phyloP scores from a whole-genome alignment of 2,888 invertebrate genomes.

The Azorinus chamasolen region DNA sequence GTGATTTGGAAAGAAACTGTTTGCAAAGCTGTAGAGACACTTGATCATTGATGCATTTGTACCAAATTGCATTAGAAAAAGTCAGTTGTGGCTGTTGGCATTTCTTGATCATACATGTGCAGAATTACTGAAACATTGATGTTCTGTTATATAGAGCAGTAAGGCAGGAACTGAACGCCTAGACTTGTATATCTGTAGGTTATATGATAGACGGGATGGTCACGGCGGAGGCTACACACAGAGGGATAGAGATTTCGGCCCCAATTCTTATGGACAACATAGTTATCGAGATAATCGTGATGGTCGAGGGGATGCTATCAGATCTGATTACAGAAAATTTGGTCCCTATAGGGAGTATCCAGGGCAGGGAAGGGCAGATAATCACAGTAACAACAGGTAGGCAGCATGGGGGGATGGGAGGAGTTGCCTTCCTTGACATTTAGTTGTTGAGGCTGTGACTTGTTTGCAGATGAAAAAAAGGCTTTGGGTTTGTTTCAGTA shows the following conservation, averaged over 20 bases:
- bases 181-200: slow-evolving; percentile 47
- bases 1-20: too few species aligned
- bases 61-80: too few species aligned
- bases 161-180: neutral
- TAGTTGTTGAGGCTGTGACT: neutral
- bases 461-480: neutral
- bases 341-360: slow-evolving; percentile 52
- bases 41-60: too few species aligned
- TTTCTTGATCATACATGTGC: too few species aligned
- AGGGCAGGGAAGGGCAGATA: slow-evolving; percentile 50
- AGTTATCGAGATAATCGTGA: slow-evolving; percentile 70
- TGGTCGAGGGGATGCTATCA: slow-evolving; percentile 31
- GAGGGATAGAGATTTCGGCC: slow-evolving; percentile 68
- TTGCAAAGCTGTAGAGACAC: too few species aligned
- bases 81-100: too few species aligned
- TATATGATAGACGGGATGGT: slow-evolving; percentile 63
- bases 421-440: slow-evolving; percentile 3
- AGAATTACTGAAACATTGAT: too few species aligned
- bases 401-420: slow-evolving; percentile 6
- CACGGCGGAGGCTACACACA: slow-evolving; percentile 59
- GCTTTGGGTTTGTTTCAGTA: too few species aligned
- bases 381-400: slow-evolving; percentile 57
- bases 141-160: too few species aligned
- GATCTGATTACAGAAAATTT: slow-evolving; percentile 61
- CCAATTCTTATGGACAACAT: slow-evolving; percentile 76